Evolutionary conservation across 1,140 invertebrate genomes (phyloP), one percentile per base, ranked within the genome.

Genomic region (Pseudomyrmex gracilis): DNA sequence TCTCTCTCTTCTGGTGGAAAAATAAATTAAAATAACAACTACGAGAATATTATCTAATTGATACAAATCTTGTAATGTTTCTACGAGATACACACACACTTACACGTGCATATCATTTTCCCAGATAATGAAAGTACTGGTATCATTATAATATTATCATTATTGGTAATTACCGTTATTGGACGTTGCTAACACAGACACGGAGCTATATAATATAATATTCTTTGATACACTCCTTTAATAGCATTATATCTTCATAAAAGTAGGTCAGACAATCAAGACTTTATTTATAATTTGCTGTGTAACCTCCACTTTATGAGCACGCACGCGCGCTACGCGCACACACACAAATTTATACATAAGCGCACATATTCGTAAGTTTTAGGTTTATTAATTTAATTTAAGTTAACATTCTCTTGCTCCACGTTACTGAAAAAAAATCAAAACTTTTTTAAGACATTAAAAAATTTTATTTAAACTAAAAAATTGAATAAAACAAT

Each of bases 51-150:
- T 34, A 34, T 34, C 34, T 34, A 34, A 34, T 7, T 34, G 34
- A 78, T 13, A 47, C 0, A 5, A 57, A 57, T 55, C 61, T 78
- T 57, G 12, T 15, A 57, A 47, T 15, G 5, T 70, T 68, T 70
- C 3, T 71, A 70, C 13, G 43, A 70, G 67, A 13, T 15, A 43
- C n/a, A 20, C 7, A 20, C 7, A 80, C 58, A 78, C 15, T 20
- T 49, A 76, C 20, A 47, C 24, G 60, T 80, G 76, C 76, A 80
- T 80, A 80, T 80, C 76, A 80, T 43, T 80, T 47, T 80, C 12
- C 47, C 34, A 12, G 55, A 70, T 80, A 80, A 70, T 80, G 76
- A 80, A 80, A 80, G 76, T 80, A 80, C 70, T 43, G 58, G 70
- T 80, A 66, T 43, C 66, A 70, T 58, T 34, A 34, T 34, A 34